Base-by-base conservation (phyloP, 2,797 vertebrate species). In the Microchirus variegatus region DNA sequence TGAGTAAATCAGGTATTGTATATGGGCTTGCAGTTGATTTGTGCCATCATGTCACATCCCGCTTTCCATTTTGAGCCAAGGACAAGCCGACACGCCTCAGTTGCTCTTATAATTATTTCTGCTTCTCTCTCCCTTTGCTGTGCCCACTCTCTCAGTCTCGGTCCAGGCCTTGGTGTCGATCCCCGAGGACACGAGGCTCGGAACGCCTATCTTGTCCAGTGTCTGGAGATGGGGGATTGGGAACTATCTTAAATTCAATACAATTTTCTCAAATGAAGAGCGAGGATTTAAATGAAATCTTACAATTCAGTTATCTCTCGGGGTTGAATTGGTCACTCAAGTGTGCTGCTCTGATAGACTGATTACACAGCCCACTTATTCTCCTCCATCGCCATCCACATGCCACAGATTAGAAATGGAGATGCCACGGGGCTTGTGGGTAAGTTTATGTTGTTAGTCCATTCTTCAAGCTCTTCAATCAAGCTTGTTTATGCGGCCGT, bases 91-190 rank as follows among this genome's bases (percentile, higher is more conserved):
- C 75, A 89, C 77, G 86, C 91, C 86, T 91, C 86, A 90, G 72
- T 90, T 80, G 81, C 73, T 89, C 81, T 82, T 73, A 83, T 93
- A 90, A 93, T 93, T 92, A 92, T 92, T 90, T 92, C 87, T 86
- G 81, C 88, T 88, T 71, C 75, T 84, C 75, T 84, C 85, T 85
- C 78, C 60, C 72, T 84, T 83, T 84, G 82, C 85, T 63, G 72
- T 81, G 68, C 84, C 83, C 79, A 74, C 79, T 68, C 69, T 81
- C 77, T 74, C 79, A 69, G 78, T 76, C 77, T 73, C 51, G 59
- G 79, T 73, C 56, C 67, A 31, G 73, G 75, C 80, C 73, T 50
- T 77, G 71, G 67, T 75, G 86, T 82, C 73, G 44, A 72, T 88
- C 89, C 90, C 86, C 35, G 68, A 73, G 87, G 91, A 91, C 84